A percentile compares a stretch with the other conserved stretches of the same genome.
Evolutionary conservation across 2,113 vertebrate species (phyloP).

Genomic region (Clarias macrocephalus): DNA sequence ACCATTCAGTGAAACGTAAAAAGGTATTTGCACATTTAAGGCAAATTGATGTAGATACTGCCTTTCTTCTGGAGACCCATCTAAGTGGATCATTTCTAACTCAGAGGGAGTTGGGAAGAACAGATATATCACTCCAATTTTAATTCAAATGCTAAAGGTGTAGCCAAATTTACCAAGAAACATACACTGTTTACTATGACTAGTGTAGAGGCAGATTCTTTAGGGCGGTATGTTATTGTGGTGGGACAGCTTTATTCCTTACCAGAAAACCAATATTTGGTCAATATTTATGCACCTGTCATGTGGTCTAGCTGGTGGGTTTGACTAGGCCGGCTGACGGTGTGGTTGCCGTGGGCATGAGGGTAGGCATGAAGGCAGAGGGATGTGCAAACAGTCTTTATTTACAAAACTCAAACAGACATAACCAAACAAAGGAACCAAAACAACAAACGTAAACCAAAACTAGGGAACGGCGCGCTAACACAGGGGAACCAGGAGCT

Average conservation of each 20-base stretch:
- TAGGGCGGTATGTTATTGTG: not conserved
- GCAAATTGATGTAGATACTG: not conserved
- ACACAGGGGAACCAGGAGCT: no score
- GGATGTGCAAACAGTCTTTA: no score
- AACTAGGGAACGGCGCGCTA: no score
- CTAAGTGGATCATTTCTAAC: not conserved
- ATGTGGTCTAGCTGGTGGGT: no score
- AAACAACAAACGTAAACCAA: no score
- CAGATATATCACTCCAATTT: no score
- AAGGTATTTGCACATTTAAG: not conserved
- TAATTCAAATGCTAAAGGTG: not conserved
- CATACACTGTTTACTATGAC: not conserved
- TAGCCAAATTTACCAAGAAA: not conserved
- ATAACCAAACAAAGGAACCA: no score
- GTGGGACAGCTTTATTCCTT: not conserved
- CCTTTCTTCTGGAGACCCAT: not conserved
- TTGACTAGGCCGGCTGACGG: no score
- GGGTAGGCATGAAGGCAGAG: no score
- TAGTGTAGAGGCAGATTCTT: not conserved
- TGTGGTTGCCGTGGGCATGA: no score
- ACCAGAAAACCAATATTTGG: constrained; percentile 15
- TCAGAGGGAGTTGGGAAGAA: not conserved
- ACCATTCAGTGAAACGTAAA: not conserved
- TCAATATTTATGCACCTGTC: constrained; percentile 2
- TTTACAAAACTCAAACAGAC: no score